Percentiles rank a stretch among this genome's conserved stretches.
Conservation (phyloP, 1,140 invertebrate species). For the Heliconius nattereri region DNA sequence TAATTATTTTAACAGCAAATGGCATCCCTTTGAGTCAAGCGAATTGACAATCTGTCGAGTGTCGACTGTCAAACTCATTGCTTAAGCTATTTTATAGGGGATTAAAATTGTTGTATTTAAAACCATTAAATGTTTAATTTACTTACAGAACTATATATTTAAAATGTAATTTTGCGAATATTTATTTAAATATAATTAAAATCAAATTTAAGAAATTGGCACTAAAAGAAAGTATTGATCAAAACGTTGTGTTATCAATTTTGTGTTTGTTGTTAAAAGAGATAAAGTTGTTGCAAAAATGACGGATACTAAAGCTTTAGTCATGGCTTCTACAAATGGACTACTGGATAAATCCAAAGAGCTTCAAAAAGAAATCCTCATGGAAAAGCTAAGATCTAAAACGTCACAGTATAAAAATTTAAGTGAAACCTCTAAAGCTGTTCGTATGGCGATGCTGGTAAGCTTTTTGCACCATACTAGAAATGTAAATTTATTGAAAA, state of each 20-base stretch:
- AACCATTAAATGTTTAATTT: constrained; percentile 7
- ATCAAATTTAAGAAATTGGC: background rate
- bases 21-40: constrained; percentile 55
- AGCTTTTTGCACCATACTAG: constrained; percentile 50
- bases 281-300: constrained; percentile 56
- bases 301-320: constrained; percentile 66
- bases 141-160: constrained; percentile 10
- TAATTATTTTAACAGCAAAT: constrained; percentile 48
- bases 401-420: constrained; percentile 90
- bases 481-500: background rate
- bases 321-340: constrained; percentile 63
- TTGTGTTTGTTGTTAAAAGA: constrained; percentile 61
- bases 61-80: constrained; percentile 42
- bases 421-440: constrained; percentile 91
- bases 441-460: constrained; percentile 92
- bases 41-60: constrained; percentile 46
- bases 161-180: constrained; percentile 13
- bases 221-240: background rate
- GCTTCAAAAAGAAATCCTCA: constrained; percentile 90
- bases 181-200: background rate
- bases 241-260: constrained; percentile 60
- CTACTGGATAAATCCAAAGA: constrained; percentile 84
- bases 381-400: constrained; percentile 93
- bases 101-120: background rate
- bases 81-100: constrained; percentile 25